These are phyloP conservation scores for Nasonia vitripennis DNA, from an alignment of 1,140 invertebrate species.

Conservation along the genomic window DNA sequence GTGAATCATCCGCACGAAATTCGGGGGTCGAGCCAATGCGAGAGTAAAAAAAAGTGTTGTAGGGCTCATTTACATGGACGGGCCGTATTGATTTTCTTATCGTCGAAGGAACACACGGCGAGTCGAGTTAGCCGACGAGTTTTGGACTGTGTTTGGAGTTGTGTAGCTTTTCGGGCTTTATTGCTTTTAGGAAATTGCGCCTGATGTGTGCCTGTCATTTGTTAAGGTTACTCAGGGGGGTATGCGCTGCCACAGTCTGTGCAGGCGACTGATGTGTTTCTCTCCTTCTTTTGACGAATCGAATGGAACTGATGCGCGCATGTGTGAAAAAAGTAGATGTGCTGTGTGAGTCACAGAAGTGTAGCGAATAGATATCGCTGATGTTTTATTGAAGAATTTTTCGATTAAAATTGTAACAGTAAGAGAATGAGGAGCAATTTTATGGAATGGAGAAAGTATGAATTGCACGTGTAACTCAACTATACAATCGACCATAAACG, in stretches of 20 bases:
- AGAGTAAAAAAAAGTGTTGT: constrained; percentile 29
- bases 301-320: background rate
- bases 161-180: constrained; percentile 20
- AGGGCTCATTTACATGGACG: constrained; percentile 42
- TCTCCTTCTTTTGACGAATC: background rate
- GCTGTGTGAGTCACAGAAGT: background rate
- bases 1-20: constrained; percentile 29
- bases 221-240: background rate
- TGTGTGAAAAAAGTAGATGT: background rate
- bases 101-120: background rate
- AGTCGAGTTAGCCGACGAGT: constrained; percentile 10
- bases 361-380: no score
- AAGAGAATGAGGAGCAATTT: background rate
- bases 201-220: constrained; percentile 14
- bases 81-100: constrained; percentile 47
- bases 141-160: background rate
- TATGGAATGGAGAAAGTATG: no score
- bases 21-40: background rate
- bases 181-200: constrained; percentile 38
- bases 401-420: no score
- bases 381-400: no score
- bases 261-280: background rate
- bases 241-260: background rate
- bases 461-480: background rate
- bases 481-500: background rate